These are phyloP conservation scores for Dasysyrphus albostriatus DNA, from an alignment of 2,888 invertebrate genomes.

Conservation along the genomic window DNA sequence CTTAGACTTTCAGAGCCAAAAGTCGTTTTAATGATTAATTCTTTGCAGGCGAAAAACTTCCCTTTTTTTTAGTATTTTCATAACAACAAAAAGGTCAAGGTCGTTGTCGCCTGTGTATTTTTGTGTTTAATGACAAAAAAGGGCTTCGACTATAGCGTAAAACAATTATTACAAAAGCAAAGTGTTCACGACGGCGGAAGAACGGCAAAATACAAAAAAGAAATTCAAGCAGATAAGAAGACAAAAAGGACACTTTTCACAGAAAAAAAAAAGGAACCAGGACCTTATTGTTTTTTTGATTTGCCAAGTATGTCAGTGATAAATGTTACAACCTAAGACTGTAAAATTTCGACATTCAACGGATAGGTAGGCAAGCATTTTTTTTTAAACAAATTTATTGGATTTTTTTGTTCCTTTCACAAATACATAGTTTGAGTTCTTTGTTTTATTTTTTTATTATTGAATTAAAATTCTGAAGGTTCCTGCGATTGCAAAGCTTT, in stretches of 20 bases:
- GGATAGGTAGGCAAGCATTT: neutral
- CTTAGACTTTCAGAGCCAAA: constrained; percentile 12
- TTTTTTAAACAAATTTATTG: neutral
- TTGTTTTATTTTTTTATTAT: neutral
- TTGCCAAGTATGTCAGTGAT: constrained; percentile 9
- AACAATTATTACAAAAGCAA: neutral
- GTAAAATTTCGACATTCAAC: neutral
- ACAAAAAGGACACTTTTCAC: neutral
- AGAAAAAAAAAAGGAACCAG: neutral
- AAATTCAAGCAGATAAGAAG: neutral
- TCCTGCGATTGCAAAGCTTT: neutral
- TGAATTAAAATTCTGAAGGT: neutral
- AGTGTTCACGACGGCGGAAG: neutral
- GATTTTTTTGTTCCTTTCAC: neutral
- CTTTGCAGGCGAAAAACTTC: neutral
- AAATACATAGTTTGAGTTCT: neutral
- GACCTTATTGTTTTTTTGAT: constrained; percentile 5
- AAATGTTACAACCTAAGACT: neutral
- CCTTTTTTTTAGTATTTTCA: neutral
- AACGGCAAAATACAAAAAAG: neutral
- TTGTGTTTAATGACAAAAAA: neutral
- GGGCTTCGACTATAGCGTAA: constrained; percentile 16
- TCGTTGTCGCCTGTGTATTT: neutral
- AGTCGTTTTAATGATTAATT: constrained; percentile 18
- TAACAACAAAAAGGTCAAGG: constrained; percentile 20